Percentiles rank a stretch among this genome's conserved stretches.
Evolutionary conservation across 2,113 vertebrate genomes (phyloP).

Genomic region (Lota lota): DNA sequence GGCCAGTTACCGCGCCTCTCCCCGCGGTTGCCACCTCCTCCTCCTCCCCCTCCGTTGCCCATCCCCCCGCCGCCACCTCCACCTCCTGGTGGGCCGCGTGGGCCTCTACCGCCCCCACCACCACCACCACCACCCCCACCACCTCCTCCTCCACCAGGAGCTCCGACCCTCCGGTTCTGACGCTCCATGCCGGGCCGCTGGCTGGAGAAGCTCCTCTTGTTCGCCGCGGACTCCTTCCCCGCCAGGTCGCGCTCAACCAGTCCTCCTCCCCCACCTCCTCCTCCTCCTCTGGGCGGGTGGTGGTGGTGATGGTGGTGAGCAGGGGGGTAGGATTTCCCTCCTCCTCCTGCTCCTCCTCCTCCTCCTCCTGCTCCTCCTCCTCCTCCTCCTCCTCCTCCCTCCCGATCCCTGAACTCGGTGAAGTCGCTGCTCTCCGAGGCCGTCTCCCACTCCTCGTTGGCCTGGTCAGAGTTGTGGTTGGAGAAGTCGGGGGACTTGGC

Average conservation of each 20-base stretch:
- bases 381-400: conserved; percentile 48
- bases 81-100: conserved; percentile 7
- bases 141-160: conserved; percentile 60
- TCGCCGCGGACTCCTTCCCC: conserved; percentile 71
- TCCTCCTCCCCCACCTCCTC: conserved; percentile 59
- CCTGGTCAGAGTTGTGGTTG: conserved; percentile 93
- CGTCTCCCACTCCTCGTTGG: conserved; percentile 93
- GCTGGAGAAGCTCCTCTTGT: conserved; percentile 90
- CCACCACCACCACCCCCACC: conserved; percentile 1
- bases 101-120: too few species aligned
- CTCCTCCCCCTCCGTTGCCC: conserved; percentile 68
- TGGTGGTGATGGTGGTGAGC: conserved; percentile 65
- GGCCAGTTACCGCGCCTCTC: conserved; percentile 85
- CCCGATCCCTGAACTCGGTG: conserved; percentile 82
- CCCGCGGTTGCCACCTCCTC: conserved; percentile 70
- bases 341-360: conserved; percentile 30
- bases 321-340: conserved; percentile 59
- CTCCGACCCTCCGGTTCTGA: conserved; percentile 81
- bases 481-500: conserved; percentile 89
- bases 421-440: conserved; percentile 94
- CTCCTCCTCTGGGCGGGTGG: conserved; percentile 38
- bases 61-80: conserved; percentile 58
- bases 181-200: conserved; percentile 90
- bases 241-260: conserved; percentile 71
- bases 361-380: conserved; percentile 69